Evolutionary conservation across 2,888 invertebrate species (phyloP).

Genomic region (Vesta saturnalis): DNA sequence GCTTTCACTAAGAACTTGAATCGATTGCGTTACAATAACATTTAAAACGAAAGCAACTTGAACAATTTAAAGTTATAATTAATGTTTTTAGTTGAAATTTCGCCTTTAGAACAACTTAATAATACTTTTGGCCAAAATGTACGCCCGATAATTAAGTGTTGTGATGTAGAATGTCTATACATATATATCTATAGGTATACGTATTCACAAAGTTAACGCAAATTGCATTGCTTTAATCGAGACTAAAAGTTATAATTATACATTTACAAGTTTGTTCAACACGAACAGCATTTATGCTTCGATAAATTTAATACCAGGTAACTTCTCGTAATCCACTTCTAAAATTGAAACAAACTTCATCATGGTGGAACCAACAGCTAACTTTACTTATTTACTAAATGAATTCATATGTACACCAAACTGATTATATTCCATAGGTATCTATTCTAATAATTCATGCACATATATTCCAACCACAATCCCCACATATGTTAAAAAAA

Average conservation of each 20-base stretch:
- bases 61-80: conserved; percentile 13
- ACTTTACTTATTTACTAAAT: conserved; percentile 13
- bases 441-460: neutral
- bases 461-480: neutral
- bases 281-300: conserved; percentile 29
- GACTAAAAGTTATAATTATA: conserved; percentile 34
- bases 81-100: conserved; percentile 11
- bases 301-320: conserved; percentile 31
- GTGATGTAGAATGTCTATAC: conserved; percentile 9
- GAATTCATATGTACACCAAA: neutral
- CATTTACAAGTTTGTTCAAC: conserved; percentile 32
- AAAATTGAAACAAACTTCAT: conserved; percentile 24
- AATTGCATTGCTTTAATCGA: conserved; percentile 29
- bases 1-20: neutral
- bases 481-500: neutral
- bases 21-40: neutral
- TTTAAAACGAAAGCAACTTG: neutral
- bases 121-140: conserved; percentile 4
- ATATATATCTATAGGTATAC: no score
- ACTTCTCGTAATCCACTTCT: conserved; percentile 28
- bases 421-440: neutral
- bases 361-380: conserved; percentile 12
- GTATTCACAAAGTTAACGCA: conserved; percentile 14
- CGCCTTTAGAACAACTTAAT: neutral
- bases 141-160: conserved; percentile 12